phyloP scores from a whole-genome alignment of 1,140 invertebrate genomes.

The Grapholita molesta region DNA sequence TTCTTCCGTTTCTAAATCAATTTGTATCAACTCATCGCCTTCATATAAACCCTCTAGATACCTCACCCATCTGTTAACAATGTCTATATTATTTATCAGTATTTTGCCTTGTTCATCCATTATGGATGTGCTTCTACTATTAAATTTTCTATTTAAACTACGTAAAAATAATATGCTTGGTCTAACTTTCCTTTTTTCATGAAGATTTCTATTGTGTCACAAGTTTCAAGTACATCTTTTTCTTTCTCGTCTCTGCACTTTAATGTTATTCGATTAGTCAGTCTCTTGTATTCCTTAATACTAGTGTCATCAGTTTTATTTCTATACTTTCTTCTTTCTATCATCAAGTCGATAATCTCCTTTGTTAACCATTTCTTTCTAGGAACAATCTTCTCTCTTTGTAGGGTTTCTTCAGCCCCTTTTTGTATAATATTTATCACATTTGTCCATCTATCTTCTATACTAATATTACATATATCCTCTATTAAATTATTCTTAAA shows the following conservation, averaged over 20 bases:
- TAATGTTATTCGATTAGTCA: neutral
- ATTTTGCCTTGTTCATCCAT: too few relatives aligned
- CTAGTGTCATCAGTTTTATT: neutral
- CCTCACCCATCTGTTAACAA: too few relatives aligned
- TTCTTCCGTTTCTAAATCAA: too few relatives aligned
- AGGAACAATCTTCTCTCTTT: neutral
- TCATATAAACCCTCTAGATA: too few relatives aligned
- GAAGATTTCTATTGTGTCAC: neutral
- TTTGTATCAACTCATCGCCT: too few relatives aligned
- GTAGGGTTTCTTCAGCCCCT: neutral
- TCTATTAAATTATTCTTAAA: neutral
- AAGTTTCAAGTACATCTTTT: neutral
- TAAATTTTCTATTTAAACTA: neutral
- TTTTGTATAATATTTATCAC: neutral
- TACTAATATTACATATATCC: neutral
- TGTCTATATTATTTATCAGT: too few relatives aligned
- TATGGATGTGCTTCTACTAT: too few relatives aligned
- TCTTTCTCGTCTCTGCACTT: neutral
- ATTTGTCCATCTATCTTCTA: neutral
- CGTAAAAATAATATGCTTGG: neutral
- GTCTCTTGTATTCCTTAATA: neutral
- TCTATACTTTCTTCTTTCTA: neutral
- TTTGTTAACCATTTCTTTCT: neutral
- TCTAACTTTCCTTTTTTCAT: neutral
- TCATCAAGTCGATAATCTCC: slow-evolving; percentile 3